phyloP scores from a whole-genome alignment of 2,797 vertebrate genomes.

The Myiotriccus ornatus region DNA sequence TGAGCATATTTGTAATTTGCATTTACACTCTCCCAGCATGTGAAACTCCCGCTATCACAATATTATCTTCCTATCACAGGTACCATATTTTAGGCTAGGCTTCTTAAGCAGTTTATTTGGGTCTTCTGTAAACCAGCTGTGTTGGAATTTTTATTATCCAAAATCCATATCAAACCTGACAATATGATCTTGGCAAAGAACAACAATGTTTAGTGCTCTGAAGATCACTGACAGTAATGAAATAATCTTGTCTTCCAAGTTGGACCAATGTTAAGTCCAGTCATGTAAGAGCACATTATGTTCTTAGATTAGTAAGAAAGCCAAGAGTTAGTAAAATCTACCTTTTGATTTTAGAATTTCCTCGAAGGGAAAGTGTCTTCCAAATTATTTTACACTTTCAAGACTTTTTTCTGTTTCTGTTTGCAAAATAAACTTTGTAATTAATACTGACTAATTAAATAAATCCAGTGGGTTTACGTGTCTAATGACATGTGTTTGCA shows the following conservation, averaged over 20 bases:
- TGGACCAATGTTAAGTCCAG: background rate
- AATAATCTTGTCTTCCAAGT: background rate
- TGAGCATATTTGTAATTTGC: background rate
- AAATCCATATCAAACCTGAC: background rate
- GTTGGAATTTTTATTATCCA: background rate
- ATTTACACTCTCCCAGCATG: background rate
- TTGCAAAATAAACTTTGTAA: background rate
- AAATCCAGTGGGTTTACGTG: background rate
- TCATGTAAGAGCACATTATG: fast-evolving
- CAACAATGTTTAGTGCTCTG: background rate
- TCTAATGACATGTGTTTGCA: background rate
- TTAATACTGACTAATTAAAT: background rate
- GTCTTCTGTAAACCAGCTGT: background rate
- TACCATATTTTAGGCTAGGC: background rate
- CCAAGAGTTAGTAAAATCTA: background rate
- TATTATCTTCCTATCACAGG: background rate
- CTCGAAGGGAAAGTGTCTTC: background rate
- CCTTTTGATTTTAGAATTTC: background rate
- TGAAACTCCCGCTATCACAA: background rate
- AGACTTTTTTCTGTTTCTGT: background rate
- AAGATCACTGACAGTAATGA: background rate
- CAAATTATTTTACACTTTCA: background rate
- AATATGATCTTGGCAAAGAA: background rate
- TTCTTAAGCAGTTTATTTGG: background rate
- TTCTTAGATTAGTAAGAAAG: background rate